phyloP scores from a whole-genome alignment of 1,140 invertebrate species.

The Grapholita molesta region DNA sequence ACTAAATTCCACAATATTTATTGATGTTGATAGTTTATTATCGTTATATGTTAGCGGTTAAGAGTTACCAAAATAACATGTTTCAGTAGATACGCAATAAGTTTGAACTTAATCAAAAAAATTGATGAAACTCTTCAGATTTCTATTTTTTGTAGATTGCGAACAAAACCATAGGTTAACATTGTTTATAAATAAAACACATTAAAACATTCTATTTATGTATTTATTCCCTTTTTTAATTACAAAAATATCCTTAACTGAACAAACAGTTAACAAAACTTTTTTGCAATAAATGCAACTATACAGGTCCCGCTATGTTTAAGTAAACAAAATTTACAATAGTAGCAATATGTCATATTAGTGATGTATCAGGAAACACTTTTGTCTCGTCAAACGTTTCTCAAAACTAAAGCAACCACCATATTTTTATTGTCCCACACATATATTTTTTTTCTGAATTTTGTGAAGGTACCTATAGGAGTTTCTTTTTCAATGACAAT shows the following conservation, averaged over 20 bases:
- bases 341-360: neutral
- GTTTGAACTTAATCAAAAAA: neutral
- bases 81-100: neutral
- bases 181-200: conserved; percentile 2
- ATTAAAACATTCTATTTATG: neutral
- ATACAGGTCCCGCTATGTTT: neutral
- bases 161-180: neutral
- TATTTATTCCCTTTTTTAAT: conserved; percentile 11
- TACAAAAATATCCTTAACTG: conserved; percentile 5
- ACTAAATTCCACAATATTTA: no score
- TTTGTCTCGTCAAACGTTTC: no score
- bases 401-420: no score
- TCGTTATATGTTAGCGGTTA: neutral
- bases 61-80: neutral
- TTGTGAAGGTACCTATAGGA: no score
- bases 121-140: neutral
- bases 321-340: neutral
- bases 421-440: no score
- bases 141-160: neutral
- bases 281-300: conserved; percentile 14
- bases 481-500: no score
- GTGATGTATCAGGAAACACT: neutral
- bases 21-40: neutral
- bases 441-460: no score
- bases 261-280: neutral